A percentile compares a stretch with the other conserved stretches of the same genome.
phyloP scores from a whole-genome alignment of 2,888 invertebrate species.

The Chorisops tibialis region DNA sequence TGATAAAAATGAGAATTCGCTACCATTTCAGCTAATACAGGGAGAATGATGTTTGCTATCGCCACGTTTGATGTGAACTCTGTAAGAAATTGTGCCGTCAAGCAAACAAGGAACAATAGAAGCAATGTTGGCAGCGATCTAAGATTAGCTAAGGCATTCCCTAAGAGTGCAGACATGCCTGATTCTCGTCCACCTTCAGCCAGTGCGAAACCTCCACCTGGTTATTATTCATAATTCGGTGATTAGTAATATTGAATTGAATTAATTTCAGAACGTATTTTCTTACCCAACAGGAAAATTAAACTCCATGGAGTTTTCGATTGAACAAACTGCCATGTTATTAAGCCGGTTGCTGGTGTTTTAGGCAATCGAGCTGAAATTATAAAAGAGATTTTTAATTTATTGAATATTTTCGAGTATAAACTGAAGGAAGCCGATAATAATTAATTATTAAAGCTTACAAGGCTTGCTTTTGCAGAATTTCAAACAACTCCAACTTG shows the following conservation, averaged over 20 bases:
- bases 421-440: no score
- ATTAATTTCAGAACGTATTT: not conserved
- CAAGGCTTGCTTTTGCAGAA: constrained; percentile 55
- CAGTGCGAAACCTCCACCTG: constrained; percentile 85
- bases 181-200: constrained; percentile 81
- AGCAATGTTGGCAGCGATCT: constrained; percentile 60
- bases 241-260: constrained; percentile 5
- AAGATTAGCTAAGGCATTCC: constrained; percentile 65
- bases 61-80: constrained; percentile 91
- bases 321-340: constrained; percentile 82
- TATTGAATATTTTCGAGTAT: no score
- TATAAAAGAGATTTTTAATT: not conserved
- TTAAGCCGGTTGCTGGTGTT: constrained; percentile 65
- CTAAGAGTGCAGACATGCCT: constrained; percentile 73
- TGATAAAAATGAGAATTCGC: constrained; percentile 36
- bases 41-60: constrained; percentile 82
- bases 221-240: constrained; percentile 7
- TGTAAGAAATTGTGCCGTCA: constrained; percentile 75
- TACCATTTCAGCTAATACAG: constrained; percentile 79
- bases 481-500: constrained; percentile 70
- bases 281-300: constrained; percentile 70
- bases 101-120: constrained; percentile 71
- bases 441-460: constrained; percentile 28
- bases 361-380: constrained; percentile 52
- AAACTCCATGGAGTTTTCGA: constrained; percentile 88